Evolutionary conservation across 2,888 invertebrate species (phyloP).

Genomic region (Ichneumon xanthorius): DNA sequence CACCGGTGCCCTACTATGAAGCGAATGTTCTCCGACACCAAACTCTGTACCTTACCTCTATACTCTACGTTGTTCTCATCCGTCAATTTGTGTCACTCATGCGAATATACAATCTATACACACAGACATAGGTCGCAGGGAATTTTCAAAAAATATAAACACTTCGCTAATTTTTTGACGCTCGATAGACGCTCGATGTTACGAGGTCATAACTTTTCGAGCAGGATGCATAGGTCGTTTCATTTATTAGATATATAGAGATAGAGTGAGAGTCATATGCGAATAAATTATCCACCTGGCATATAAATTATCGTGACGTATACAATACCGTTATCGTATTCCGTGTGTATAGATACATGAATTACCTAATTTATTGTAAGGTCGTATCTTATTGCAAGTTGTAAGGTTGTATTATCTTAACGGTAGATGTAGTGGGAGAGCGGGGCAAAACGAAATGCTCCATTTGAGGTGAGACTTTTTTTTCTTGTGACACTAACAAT

Average conservation of each 20-base stretch:
- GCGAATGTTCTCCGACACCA: constrained; percentile 33
- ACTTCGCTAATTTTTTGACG: background rate
- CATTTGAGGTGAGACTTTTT: background rate
- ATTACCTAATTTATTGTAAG: background rate
- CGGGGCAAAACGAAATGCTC: background rate
- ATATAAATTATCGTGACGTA: background rate
- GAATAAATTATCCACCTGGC: too few species aligned
- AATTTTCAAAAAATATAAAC: background rate
- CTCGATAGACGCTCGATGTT: background rate
- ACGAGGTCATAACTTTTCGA: background rate
- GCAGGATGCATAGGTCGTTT: background rate
- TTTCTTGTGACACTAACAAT: background rate
- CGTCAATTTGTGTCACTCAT: constrained; percentile 34
- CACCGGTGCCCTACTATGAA: constrained; percentile 37
- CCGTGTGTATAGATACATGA: background rate
- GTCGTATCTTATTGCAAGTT: too few species aligned
- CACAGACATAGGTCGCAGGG: background rate
- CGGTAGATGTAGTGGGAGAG: background rate
- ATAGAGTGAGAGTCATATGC: too few species aligned
- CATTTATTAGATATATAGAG: too few species aligned
- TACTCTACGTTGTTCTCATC: constrained; percentile 27
- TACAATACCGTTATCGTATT: background rate
- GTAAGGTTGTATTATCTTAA: too few species aligned
- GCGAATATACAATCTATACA: constrained; percentile 12
- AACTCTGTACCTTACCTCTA: background rate